Evolutionary conservation across 1,140 invertebrate species (phyloP).

Genomic region (Phymastichus coffea): DNA sequence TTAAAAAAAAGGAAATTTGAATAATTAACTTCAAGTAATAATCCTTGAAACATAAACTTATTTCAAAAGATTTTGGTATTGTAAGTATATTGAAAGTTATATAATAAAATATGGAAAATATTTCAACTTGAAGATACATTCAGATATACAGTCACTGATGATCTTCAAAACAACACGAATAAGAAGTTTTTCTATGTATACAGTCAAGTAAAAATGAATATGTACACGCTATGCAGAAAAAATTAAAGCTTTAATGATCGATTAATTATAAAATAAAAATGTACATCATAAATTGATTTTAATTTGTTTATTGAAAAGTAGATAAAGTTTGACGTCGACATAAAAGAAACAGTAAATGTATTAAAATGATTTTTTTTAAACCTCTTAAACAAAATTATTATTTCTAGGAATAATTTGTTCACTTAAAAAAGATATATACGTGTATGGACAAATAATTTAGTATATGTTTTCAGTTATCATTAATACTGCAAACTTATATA

Average conservation of each 20-base stretch:
- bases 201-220: neutral
- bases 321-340: conserved; percentile 7
- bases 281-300: neutral
- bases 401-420: conserved; percentile 19
- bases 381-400: neutral
- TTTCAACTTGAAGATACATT: neutral
- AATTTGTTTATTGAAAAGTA: neutral
- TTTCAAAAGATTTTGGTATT: too few relatives aligned
- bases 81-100: neutral
- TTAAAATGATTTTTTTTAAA: neutral
- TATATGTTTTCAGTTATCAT: conserved; percentile 5
- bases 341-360: neutral
- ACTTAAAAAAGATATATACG: too few relatives aligned
- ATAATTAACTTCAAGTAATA: neutral
- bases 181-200: neutral
- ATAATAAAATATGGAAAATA: neutral
- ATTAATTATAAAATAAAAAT: neutral
- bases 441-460: neutral
- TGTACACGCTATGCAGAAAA: neutral
- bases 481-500: conserved; percentile 3
- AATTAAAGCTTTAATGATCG: neutral
- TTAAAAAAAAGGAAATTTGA: neutral
- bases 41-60: neutral
- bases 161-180: neutral
- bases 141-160: neutral